phyloP scores from a whole-genome alignment of 2,797 vertebrate genomes.

The Rallus crepitans region DNA sequence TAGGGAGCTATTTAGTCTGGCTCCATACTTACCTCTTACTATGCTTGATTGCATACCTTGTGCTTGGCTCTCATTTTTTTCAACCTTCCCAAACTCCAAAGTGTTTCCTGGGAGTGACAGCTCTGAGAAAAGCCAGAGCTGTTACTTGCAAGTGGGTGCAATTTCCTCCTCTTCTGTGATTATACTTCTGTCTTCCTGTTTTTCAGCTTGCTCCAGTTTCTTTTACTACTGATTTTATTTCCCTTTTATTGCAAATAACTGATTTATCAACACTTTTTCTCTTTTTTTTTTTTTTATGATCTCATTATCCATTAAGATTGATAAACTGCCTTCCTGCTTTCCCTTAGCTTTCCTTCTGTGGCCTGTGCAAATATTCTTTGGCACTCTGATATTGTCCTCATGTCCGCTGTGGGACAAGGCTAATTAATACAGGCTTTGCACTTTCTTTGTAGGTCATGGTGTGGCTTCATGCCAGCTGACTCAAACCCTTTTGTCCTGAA shows the following conservation, averaged over 20 bases:
- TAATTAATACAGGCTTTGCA: background rate
- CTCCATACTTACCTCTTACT: background rate
- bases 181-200: background rate
- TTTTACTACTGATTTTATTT: conserved; percentile 1
- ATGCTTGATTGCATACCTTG: background rate
- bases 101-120: background rate
- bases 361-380: background rate
- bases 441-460: background rate
- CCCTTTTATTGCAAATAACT: background rate
- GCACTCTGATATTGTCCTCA: background rate
- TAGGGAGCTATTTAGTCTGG: background rate
- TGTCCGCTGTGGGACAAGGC: rapidly evolving
- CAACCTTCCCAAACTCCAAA: background rate
- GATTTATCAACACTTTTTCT: background rate
- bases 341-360: background rate
- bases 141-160: background rate
- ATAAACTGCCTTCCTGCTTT: conserved; percentile 17
- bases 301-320: background rate
- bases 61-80: background rate
- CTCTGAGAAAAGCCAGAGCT: background rate
- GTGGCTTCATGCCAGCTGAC: background rate
- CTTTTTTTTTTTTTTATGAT: background rate
- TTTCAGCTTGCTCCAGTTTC: background rate
- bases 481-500: background rate
- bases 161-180: background rate